Conservation (phyloP, 2,888 invertebrate species). For the Pogonocherus hispidulus region DNA sequence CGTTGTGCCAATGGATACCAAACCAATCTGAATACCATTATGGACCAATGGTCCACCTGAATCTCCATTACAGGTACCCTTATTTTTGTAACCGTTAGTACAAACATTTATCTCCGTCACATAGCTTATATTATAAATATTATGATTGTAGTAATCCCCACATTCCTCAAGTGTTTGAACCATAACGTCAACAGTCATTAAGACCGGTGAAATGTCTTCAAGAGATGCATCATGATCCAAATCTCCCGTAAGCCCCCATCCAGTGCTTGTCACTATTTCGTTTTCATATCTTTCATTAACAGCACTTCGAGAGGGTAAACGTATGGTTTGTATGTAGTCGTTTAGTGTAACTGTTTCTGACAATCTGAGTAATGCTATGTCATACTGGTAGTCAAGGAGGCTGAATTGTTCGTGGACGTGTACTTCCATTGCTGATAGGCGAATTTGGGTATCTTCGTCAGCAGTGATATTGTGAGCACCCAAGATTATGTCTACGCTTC, state of each 20-base stretch:
- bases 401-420: conserved; percentile 51
- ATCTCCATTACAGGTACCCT: conserved; percentile 55
- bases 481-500: conserved; percentile 50
- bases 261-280: conserved; percentile 44
- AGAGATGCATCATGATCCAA: conserved; percentile 39
- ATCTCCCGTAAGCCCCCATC: conserved; percentile 56
- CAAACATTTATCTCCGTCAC: conserved; percentile 52
- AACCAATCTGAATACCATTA: conserved; percentile 47
- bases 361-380: conserved; percentile 54
- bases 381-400: conserved; percentile 43
- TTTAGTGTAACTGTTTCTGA: conserved; percentile 42
- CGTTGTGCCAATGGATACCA: conserved; percentile 52
- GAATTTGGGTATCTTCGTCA: conserved; percentile 45
- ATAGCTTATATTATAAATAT: conserved; percentile 39
- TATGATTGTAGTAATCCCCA: conserved; percentile 49
- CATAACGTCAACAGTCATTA: conserved; percentile 48
- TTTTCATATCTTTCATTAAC: conserved; percentile 35
- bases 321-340: conserved; percentile 44
- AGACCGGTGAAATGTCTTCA: conserved; percentile 49
- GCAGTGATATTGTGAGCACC: conserved; percentile 55
- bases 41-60: conserved; percentile 54
- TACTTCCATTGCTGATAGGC: conserved; percentile 38
- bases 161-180: conserved; percentile 48
- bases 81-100: conserved; percentile 52
- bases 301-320: conserved; percentile 49